These are phyloP conservation scores for Hemiscyllium ocellatum DNA, from an alignment of 2,113 vertebrate genomes.

Conservation along the genomic window DNA sequence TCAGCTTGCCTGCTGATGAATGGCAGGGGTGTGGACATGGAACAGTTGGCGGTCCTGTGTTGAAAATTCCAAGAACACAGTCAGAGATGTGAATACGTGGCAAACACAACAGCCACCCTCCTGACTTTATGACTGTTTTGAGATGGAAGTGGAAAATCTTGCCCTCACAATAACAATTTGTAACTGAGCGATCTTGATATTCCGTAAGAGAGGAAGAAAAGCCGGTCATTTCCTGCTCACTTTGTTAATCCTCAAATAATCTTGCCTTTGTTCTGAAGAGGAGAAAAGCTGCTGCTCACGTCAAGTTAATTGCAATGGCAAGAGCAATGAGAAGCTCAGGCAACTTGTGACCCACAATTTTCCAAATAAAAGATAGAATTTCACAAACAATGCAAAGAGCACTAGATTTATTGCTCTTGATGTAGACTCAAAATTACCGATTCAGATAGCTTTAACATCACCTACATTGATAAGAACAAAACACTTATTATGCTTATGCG, in stretches of 20 bases:
- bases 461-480: not conserved
- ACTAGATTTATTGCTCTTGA: not conserved
- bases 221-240: not conserved
- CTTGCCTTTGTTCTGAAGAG: slow-evolving; percentile 6
- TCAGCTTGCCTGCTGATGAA: not conserved
- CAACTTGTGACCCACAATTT: not conserved
- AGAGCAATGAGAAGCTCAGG: not conserved
- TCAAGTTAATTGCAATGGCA: not conserved
- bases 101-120: too few relatives aligned
- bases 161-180: not conserved
- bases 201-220: not conserved
- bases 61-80: not conserved
- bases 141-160: not conserved
- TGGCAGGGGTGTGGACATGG: not conserved
- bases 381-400: not conserved
- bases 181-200: not conserved
- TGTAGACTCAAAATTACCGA: not conserved
- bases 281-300: not conserved
- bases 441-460: not conserved
- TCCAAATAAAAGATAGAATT: not conserved
- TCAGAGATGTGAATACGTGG: not conserved
- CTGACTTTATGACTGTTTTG: not conserved
- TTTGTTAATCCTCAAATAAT: not conserved
- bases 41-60: not conserved
- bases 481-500: not conserved